Evolutionary conservation across 2,888 invertebrate genomes (phyloP).

Genomic region (Acanthosepion esculentum): DNA sequence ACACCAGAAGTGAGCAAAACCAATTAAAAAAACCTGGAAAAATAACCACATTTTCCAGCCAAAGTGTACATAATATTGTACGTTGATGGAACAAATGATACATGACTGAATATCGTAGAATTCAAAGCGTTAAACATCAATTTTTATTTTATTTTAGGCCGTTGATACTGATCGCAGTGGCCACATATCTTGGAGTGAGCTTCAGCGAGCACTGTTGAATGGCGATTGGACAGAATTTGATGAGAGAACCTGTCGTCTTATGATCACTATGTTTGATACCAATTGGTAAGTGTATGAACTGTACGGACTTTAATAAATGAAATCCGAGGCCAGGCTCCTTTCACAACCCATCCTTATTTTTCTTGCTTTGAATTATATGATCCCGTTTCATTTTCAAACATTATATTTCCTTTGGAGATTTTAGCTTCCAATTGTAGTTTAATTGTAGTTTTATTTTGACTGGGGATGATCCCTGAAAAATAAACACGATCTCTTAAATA

Average conservation of each 20-base stretch:
- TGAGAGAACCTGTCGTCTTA: conserved; percentile 73
- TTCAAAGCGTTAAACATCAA: neutral
- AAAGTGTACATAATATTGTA: neutral
- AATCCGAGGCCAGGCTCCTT: too few relatives aligned
- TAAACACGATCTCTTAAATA: too few relatives aligned
- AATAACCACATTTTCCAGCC: neutral
- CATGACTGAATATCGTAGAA: neutral
- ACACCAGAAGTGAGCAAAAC: too few relatives aligned
- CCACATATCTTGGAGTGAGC: conserved; percentile 70
- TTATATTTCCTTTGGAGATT: too few relatives aligned
- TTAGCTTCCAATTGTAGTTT: too few relatives aligned
- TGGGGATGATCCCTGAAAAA: too few relatives aligned
- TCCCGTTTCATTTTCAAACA: too few relatives aligned
- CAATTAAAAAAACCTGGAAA: too few relatives aligned
- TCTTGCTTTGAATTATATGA: neutral
- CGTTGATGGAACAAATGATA: too few relatives aligned
- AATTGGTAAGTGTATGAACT: conserved; percentile 65
- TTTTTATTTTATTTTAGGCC: conserved; percentile 57
- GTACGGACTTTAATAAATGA: neutral
- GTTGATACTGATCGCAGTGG: conserved; percentile 72
- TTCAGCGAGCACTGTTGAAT: conserved; percentile 73
- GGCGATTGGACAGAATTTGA: conserved; percentile 75
- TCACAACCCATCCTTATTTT: neutral
- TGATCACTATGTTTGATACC: conserved; percentile 76
- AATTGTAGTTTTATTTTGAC: too few relatives aligned